Evolutionary conservation across 53 echinoderm and acorn worm species (phyloP), one percentile per base, ranked within the genome.

Genomic region (Antedon mediterranea): DNA sequence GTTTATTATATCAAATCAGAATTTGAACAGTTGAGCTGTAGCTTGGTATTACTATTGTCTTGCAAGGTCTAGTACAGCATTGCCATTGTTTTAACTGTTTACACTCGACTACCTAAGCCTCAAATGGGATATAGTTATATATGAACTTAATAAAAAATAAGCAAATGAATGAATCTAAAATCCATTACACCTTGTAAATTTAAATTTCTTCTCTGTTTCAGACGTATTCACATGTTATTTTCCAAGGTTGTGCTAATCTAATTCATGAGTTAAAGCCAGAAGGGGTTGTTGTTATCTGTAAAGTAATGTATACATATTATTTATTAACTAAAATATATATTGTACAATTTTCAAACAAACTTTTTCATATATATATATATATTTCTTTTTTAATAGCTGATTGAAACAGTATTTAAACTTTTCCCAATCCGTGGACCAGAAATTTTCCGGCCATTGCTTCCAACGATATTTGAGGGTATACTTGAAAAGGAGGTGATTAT

Each of bases 401-500:
- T 95, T 27, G 95, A 95, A 74, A 95, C 86, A 20, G 83, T 89
- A 30, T 91, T 89, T 73, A 89, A 91, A 77, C 84, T 95, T 77
- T 95, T 89, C 77, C 95, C 95, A 13, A 73, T 86, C 9, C 85
- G 91, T 74, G 95, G 95, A 7, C 91, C 95, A 15, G 89, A 87
- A 42, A 85, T 91, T n/a, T 95, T 95, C 79, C 74, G 84, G 73
- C 87, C 89, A n/a, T 79, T 89, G 30, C 83, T 95, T 13, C 89
- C 89, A 26, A 87, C 80, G 71, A 79, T 95, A 34, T 75, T 95
- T 0, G 86, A 95, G 78, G 84, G 80, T 29, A 79, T 95, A 43
- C 34, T 95, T 29, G 81, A 79, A 73, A 84, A 86, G 79, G 89
- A 94, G 78, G 94, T 93, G 75, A 82, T 87, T 72, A 37, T 33